Conservation (phyloP, 2,113 vertebrate genomes). For the Melanotaenia duboulayi region DNA sequence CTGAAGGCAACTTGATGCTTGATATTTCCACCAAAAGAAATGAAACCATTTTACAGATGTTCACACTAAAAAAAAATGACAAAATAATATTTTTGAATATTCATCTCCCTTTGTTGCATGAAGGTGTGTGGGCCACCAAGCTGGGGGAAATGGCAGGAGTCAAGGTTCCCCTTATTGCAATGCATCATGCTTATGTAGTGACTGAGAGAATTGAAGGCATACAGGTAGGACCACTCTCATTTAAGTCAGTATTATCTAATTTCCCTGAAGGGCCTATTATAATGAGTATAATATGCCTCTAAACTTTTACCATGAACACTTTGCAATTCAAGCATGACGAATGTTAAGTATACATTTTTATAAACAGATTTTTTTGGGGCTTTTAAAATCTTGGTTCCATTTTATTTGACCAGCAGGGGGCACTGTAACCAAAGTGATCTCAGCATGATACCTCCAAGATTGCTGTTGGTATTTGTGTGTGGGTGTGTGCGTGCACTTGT, state of each 20-base stretch:
- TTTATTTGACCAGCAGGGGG: slow-evolving; percentile 61
- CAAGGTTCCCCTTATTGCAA: slow-evolving; percentile 91
- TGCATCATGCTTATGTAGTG: slow-evolving; percentile 96
- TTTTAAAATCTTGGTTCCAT: background rate
- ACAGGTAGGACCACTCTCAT: slow-evolving; percentile 82
- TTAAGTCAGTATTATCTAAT: background rate
- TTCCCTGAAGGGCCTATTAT: background rate
- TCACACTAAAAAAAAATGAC: background rate
- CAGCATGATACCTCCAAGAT: background rate
- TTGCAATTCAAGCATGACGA: background rate
- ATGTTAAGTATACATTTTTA: background rate
- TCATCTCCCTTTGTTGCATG: background rate
- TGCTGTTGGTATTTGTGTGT: background rate
- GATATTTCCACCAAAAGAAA: background rate
- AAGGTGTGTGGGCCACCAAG: slow-evolving; percentile 92
- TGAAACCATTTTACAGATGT: background rate
- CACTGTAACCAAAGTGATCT: slow-evolving; percentile 51
- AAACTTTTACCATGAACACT: background rate
- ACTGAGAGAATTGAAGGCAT: slow-evolving; percentile 97
- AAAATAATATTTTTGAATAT: background rate
- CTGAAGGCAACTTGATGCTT: background rate
- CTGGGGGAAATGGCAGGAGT: slow-evolving; percentile 93
- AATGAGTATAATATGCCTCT: background rate
- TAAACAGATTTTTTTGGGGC: background rate
- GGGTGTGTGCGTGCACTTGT: background rate